These are phyloP conservation scores for Tribolium castaneum DNA, from an alignment of 1,140 invertebrate genomes.

Conservation along the genomic window DNA sequence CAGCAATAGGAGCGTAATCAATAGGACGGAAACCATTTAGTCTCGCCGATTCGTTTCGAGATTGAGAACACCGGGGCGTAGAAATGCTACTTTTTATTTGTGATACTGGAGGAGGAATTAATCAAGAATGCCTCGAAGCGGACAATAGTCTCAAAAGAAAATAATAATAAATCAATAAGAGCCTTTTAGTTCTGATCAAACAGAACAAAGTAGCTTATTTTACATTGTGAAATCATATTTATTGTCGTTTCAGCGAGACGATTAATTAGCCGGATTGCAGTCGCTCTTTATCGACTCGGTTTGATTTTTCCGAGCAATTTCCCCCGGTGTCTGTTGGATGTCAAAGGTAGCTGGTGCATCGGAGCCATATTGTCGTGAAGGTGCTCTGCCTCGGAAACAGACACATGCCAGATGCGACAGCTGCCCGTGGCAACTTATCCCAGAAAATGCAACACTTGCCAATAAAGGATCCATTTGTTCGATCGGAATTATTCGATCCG, in stretches of 20 bases:
- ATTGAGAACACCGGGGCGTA: conserved; percentile 44
- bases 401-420: conserved; percentile 37
- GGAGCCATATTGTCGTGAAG: conserved; percentile 27
- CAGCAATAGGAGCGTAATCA: conserved; percentile 41
- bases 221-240: conserved; percentile 28
- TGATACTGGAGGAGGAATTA: conserved; percentile 47
- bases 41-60: conserved; percentile 49
- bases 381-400: neutral
- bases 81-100: conserved; percentile 50
- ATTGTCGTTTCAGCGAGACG: neutral
- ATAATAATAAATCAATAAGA: conserved; percentile 51
- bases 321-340: neutral
- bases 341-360: conserved; percentile 32
- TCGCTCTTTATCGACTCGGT: neutral
- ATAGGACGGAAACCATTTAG: conserved; percentile 48
- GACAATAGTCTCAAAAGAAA: conserved; percentile 49
- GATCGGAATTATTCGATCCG: neutral
- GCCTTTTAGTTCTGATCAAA: conserved; percentile 41
- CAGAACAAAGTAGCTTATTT: conserved; percentile 37
- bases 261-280: neutral
- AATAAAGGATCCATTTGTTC: conserved; percentile 9
- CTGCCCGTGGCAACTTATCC: conserved; percentile 27
- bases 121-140: conserved; percentile 48
- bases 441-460: conserved; percentile 19
- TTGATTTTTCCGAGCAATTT: neutral